Evolutionary conservation across 2,797 vertebrate species (phyloP), one percentile per base, ranked within the genome.

Genomic region (Miichthys miiuy): DNA sequence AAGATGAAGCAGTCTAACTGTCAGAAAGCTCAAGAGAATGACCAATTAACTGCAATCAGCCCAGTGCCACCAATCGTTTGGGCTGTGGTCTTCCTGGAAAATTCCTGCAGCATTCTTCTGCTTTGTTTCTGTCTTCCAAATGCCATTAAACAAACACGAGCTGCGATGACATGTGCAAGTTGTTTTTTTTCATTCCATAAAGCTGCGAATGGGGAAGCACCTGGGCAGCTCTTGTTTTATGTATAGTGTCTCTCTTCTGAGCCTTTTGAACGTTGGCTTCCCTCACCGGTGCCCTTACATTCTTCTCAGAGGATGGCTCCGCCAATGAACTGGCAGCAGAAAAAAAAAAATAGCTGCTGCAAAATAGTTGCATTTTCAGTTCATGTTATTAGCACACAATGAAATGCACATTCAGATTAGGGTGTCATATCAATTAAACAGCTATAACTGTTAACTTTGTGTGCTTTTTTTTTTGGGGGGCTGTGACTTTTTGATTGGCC

Each of bases 11-110:
- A 1, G 50, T 62, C 10, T 48, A n/a, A 41, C 50, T 69, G 51
- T 48, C 68, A 71, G 41, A 16, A 41, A 61, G 5, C 47, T 77
- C 6, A 25, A 34, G 5, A 51, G 20, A 58, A 21, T 52, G 41
- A 68, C 52, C 57, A 60, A 14, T 85, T 76, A 60, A 1, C 42
- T 78, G 3, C 46, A 56, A 20, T 79, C 42, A 47, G 34, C 57
- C 4, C 48, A 3, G n/a, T 46, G 64, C 52, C 46, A 21, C 18
- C 58, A n/a, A 75, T 44, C 56, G 21, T 42, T 66, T 69, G 23
- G 27, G 13, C 17, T 3, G 2, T 25, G 18, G 27, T 41, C 34
- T 41, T 68, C 25, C 50, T 58, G 42, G 27, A 60, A 68, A 54
- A 58, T 46, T 34, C 5, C 4, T 46, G 10, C 10, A 41, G 47